Evolutionary conservation across 2,888 invertebrate species (phyloP), one percentile per base, ranked within the genome.

Genomic region (Netelia inedita): DNA sequence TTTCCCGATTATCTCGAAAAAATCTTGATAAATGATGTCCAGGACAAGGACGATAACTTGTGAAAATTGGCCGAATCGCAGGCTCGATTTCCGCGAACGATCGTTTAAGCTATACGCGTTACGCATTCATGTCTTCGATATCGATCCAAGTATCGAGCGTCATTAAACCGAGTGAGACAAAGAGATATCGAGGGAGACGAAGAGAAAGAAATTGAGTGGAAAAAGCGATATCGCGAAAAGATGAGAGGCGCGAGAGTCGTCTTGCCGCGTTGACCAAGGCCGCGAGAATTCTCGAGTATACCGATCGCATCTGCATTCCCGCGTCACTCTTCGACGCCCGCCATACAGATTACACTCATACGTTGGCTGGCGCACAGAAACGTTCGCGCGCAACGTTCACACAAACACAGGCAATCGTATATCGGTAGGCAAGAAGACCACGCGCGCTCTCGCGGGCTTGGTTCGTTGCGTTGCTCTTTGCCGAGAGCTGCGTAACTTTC

Each of bases 291-390:
- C 78, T 65, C 69, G 73, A 41, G 55, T 41, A 41, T 68, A 50
- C 41, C 41, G 80, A 84, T 84, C 80, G 85, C 82, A 86, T 86
- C 86, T 86, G 86, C 86, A 86, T 86, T 86, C 86, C 71, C 75
- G 76, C 66, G 72, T 53, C 66, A 53, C 65, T 84, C 75, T 61
- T 76, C 65, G 19, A 23, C 75, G 61, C 66, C 53, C 55, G 41
- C 55, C 72, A 55, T 28, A 35, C 6, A 35, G 35, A 3, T 35
- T 35, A 21, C 16, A 65, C 53, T 35, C 16, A 41, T 28, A 23
- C 28, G 1, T 35, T 9, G 11, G 14, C 2, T 9, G 11, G 14
- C 2, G 16, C 23, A 73, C 71, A 10, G 6, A 16, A 21, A 46
- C 50, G 28, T 28, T 28, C 16, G 55, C 69, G 10, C n/a, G 28